Evolutionary conservation across 2,888 invertebrate genomes (phyloP).

Genomic region (Drosophila putrida): DNA sequence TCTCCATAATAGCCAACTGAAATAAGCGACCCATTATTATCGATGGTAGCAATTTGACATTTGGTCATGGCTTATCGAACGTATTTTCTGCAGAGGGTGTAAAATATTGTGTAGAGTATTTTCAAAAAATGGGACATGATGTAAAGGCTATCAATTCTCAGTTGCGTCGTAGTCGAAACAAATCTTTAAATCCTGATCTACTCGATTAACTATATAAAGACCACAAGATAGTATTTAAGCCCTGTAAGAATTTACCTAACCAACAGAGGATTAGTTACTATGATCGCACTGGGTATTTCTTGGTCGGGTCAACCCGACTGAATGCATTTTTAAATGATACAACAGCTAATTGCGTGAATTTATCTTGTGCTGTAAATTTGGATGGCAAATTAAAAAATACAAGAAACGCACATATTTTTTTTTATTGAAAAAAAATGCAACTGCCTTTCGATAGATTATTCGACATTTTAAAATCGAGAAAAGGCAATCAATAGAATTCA

Average conservation of each 20-base stretch:
- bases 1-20: conserved; percentile 60
- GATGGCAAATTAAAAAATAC: no score
- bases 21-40: conserved; percentile 90
- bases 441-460: no score
- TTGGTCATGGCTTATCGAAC: conserved; percentile 88
- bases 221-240: conserved; percentile 90
- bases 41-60: conserved; percentile 94
- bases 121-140: conserved; percentile 89
- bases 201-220: conserved; percentile 88
- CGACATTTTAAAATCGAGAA: no score
- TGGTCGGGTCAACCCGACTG: no score
- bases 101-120: conserved; percentile 91
- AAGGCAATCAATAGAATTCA: no score
- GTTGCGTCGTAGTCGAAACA: conserved; percentile 87
- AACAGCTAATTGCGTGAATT: no score
- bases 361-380: no score
- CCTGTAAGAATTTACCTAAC: conserved; percentile 89
- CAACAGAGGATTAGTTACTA: conserved; percentile 89
- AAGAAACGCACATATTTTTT: no score
- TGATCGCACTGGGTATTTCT: no score
- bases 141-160: conserved; percentile 92
- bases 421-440: no score
- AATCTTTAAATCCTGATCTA: conserved; percentile 87
- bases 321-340: no score
- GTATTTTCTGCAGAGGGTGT: conserved; percentile 92